Conservation (phyloP, 1,140 invertebrate genomes). For the Sitophilus oryzae region DNA sequence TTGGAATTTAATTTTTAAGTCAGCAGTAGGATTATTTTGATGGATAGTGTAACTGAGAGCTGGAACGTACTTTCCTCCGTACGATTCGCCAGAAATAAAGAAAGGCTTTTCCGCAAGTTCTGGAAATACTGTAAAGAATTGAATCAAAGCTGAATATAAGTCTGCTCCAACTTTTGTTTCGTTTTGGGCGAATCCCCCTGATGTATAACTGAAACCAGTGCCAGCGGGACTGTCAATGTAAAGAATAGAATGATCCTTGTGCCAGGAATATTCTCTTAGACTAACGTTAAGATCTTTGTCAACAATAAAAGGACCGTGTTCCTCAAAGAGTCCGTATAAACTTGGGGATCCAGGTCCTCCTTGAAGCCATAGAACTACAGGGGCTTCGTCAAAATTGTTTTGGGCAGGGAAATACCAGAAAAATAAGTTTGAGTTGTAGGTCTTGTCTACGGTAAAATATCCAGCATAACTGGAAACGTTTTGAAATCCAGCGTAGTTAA, state of each 20-base stretch:
- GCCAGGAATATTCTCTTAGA: constrained; percentile 51
- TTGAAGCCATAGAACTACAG: constrained; percentile 68
- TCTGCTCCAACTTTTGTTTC: constrained; percentile 59
- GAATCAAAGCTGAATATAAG: constrained; percentile 56
- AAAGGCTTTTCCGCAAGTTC: constrained; percentile 60
- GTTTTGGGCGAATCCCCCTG: constrained; percentile 56
- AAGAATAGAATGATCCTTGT: constrained; percentile 58
- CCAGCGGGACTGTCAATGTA: constrained; percentile 87
- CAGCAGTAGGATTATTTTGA: constrained; percentile 53
- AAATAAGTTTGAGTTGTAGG: constrained; percentile 61
- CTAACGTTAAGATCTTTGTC: constrained; percentile 43
- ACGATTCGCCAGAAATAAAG: constrained; percentile 77
- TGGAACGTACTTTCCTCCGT: constrained; percentile 76
- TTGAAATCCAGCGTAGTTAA: constrained; percentile 23
- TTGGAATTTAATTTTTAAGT: constrained; percentile 59
- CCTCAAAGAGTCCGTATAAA: constrained; percentile 64
- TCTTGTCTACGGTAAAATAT: constrained; percentile 62
- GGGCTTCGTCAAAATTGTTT: constrained; percentile 45
- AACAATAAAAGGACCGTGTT: constrained; percentile 57
- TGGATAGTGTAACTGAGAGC: constrained; percentile 68
- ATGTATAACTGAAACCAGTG: constrained; percentile 68
- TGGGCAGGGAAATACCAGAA: constrained; percentile 74
- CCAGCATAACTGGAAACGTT: constrained; percentile 50
- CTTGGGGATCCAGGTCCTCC: constrained; percentile 66
- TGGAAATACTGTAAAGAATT: constrained; percentile 67